These are phyloP conservation scores for Tetrao urogallus DNA, from an alignment of 2,113 vertebrate species.

Conservation along the genomic window DNA sequence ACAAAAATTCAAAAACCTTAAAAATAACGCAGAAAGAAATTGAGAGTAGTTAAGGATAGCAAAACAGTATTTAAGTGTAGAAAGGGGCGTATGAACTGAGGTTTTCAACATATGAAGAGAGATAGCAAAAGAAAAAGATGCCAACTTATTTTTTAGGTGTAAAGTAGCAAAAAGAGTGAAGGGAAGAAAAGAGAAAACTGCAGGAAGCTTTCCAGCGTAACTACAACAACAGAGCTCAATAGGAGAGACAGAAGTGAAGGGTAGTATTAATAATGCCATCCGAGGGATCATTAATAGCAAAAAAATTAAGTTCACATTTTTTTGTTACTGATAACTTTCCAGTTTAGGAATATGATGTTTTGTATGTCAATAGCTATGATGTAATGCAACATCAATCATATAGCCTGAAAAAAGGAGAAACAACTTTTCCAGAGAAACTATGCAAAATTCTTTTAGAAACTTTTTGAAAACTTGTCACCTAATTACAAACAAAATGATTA, in stretches of 20 bases:
- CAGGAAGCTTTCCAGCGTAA: not conserved
- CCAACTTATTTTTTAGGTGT: not conserved
- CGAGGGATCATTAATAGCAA: not conserved
- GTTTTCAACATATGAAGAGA: not conserved
- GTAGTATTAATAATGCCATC: not conserved
- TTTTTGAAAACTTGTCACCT: not conserved
- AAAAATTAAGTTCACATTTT: no score
- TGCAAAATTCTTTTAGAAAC: not conserved
- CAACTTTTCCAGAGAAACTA: not conserved
- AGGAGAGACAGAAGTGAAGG: not conserved
- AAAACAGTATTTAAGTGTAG: no score
- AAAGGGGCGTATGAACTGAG: not conserved
- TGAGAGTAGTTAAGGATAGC: not conserved
- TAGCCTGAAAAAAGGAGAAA: not conserved
- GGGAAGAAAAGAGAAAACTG: not conserved
- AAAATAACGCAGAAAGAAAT: not conserved
- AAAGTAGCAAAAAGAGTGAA: no score
- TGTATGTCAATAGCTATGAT: not conserved
- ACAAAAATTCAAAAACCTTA: not conserved
- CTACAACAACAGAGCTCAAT: not conserved
- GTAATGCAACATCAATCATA: not conserved
- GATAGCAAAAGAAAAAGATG: not conserved
- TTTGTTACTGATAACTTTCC: not conserved
- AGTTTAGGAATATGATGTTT: not conserved
- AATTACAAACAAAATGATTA: not conserved